These are phyloP conservation scores for Eulithis prunata DNA, from an alignment of 2,888 invertebrate genomes.

Conservation along the genomic window DNA sequence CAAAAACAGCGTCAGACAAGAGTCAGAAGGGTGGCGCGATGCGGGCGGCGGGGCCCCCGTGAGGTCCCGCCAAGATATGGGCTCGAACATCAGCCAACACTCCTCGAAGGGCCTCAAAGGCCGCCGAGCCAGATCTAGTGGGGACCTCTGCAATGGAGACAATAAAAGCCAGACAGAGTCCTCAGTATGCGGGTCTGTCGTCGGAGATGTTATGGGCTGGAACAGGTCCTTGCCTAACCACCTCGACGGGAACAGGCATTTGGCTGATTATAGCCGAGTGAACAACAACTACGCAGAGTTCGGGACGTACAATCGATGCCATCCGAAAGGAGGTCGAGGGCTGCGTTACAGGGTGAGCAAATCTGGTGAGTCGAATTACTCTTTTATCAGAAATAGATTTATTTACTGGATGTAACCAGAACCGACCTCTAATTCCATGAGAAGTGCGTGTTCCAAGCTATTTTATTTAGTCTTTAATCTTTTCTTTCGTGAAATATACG, in stretches of 20 bases:
- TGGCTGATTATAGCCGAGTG: slow-evolving; percentile 82
- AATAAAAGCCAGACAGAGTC: slow-evolving; percentile 78
- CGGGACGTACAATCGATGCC: slow-evolving; percentile 73
- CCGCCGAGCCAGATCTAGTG: slow-evolving; percentile 89
- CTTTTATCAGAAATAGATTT: neutral
- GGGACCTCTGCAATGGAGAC: slow-evolving; percentile 89
- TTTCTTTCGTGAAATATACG: slow-evolving; percentile 17
- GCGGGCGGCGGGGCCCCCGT: slow-evolving; percentile 76
- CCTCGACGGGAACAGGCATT: slow-evolving; percentile 85
- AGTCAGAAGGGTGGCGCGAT: slow-evolving; percentile 62
- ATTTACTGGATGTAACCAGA: neutral
- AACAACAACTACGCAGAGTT: slow-evolving; percentile 84
- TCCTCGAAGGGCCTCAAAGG: slow-evolving; percentile 89
- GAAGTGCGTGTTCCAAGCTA: neutral
- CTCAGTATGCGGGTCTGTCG: slow-evolving; percentile 80
- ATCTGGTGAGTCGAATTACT: slow-evolving; percentile 65
- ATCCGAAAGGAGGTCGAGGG: slow-evolving; percentile 77
- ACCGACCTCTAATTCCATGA: neutral
- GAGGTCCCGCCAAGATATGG: slow-evolving; percentile 86
- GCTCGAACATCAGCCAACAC: slow-evolving; percentile 91
- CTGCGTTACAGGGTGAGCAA: slow-evolving; percentile 77
- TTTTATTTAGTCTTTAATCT: neutral
- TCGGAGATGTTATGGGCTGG: slow-evolving; percentile 81
- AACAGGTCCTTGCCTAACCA: slow-evolving; percentile 88
- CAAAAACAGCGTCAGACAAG: slow-evolving; percentile 48